Evolutionary conservation across 2,888 invertebrate genomes (phyloP).

Genomic region (Amiota communis): DNA sequence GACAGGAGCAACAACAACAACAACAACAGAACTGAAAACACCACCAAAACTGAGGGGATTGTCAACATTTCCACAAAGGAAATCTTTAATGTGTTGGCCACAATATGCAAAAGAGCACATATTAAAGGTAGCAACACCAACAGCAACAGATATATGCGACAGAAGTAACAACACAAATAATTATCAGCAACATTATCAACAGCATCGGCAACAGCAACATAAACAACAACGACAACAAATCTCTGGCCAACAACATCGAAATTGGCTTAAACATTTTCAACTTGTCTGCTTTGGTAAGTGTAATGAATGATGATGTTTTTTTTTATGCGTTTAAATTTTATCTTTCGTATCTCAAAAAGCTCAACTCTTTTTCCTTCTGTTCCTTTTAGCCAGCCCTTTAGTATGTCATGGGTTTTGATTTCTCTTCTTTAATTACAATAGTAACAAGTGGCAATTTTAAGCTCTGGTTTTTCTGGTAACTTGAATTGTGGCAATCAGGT

Average conservation of each 20-base stretch:
- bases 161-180: conserved; percentile 43
- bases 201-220: conserved; percentile 39
- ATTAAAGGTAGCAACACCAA: conserved; percentile 30
- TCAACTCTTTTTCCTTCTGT: not conserved
- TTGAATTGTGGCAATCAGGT: no score
- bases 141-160: conserved; percentile 37
- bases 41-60: conserved; percentile 2
- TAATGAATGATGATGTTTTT: not conserved
- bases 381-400: not conserved
- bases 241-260: conserved; percentile 31
- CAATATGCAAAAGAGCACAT: not conserved
- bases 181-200: conserved; percentile 43
- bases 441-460: no score
- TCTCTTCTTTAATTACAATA: no score
- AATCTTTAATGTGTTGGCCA: not conserved
- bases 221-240: conserved; percentile 40
- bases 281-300: conserved; percentile 62
- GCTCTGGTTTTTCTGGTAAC: no score
- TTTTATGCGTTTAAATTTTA: not conserved
- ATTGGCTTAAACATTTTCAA: conserved; percentile 67
- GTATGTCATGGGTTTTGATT: not conserved
- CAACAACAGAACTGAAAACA: conserved; percentile 42
- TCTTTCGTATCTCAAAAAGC: not conserved
- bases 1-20: conserved; percentile 36
- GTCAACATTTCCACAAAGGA: not conserved